Conservation (phyloP, 35 echinoderm and acorn worm genomes). For the Hemicentrotus pulcherrimus region DNA sequence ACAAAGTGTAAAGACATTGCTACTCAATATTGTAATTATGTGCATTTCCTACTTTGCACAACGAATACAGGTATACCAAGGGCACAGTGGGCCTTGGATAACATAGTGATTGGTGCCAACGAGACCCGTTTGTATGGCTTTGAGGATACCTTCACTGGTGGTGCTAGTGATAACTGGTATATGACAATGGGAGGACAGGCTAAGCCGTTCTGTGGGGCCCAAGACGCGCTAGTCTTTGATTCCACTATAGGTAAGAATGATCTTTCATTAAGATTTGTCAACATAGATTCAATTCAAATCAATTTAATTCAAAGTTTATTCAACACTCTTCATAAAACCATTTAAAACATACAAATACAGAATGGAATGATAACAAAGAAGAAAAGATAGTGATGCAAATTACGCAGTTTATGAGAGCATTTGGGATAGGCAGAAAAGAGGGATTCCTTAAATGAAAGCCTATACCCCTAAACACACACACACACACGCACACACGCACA, state of each 20-base stretch:
- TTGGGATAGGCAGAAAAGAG: too few species aligned
- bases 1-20: neutral
- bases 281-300: too few species aligned
- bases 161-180: slow-evolving; percentile 79
- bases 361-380: too few species aligned
- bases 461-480: too few species aligned
- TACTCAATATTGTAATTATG: neutral
- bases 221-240: slow-evolving; percentile 73
- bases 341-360: too few species aligned
- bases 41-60: neutral
- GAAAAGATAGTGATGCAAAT: too few species aligned
- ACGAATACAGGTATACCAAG: slow-evolving; percentile 50
- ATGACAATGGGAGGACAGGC: slow-evolving; percentile 65
- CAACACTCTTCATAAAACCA: too few species aligned
- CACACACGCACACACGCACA: too few species aligned
- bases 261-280: neutral
- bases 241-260: slow-evolving; percentile 60
- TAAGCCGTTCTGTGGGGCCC: slow-evolving; percentile 66
- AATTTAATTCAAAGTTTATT: too few species aligned
- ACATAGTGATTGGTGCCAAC: slow-evolving; percentile 93
- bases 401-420: too few species aligned
- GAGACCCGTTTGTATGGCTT: slow-evolving; percentile 85
- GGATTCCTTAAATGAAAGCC: too few species aligned
- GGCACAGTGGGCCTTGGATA: slow-evolving; percentile 91
- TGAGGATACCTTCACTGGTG: slow-evolving; percentile 66